Percentiles rank a stretch among this genome's conserved stretches.
Conservation (phyloP, 2,113 vertebrate genomes). For the Garra rufa region DNA sequence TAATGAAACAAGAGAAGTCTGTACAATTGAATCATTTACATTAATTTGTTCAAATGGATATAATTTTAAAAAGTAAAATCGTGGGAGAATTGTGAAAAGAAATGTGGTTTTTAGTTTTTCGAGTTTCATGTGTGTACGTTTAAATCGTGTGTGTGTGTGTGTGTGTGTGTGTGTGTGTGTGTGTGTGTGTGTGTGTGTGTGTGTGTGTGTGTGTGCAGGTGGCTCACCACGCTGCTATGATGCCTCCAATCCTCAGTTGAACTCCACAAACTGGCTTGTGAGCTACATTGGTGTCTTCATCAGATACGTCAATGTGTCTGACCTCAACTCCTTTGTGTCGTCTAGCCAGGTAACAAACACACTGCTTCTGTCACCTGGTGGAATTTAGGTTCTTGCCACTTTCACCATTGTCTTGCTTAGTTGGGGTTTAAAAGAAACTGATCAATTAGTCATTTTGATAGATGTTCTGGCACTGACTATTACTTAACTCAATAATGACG, state of each 20-base stretch:
- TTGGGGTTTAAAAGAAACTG: too few relatives aligned
- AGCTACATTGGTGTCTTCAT: conserved; percentile 65
- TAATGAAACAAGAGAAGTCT: not conserved
- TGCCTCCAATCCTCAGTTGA: conserved; percentile 58
- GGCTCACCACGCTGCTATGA: conserved; percentile 63
- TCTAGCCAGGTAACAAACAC: conserved; percentile 35
- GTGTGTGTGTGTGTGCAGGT: conserved; percentile 54
- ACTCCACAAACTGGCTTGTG: conserved; percentile 67
- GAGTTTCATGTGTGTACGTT: not conserved
- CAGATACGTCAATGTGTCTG: conserved; percentile 58
- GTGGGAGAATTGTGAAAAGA: not conserved
- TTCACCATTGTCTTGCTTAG: not conserved
- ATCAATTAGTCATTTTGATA: too few relatives aligned
- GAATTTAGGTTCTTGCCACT: not conserved
- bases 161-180: not conserved
- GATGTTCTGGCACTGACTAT: too few relatives aligned
- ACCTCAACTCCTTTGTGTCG: conserved; percentile 59
- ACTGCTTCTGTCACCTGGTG: not conserved
- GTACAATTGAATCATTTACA: not conserved
- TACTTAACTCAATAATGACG: too few relatives aligned
- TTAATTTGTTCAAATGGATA: not conserved
- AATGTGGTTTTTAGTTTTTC: not conserved
- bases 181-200: conserved; percentile 26
- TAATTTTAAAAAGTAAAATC: not conserved
- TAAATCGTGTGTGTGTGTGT: not conserved